Conservation (phyloP, 2,113 vertebrate species). For the Hippocampus mohnikei region DNA sequence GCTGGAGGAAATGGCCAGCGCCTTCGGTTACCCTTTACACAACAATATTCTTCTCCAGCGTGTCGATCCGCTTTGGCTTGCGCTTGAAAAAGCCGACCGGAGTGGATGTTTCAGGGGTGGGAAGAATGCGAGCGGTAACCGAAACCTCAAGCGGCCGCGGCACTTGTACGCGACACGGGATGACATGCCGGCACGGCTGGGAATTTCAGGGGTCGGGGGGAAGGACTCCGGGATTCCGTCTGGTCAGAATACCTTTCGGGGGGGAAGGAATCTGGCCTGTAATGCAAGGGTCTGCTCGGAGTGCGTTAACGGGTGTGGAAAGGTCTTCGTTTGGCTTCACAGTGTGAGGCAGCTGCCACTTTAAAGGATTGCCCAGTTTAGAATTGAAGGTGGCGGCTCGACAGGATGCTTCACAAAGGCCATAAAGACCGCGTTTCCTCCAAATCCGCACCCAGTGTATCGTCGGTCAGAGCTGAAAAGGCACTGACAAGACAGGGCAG, state of each 20-base stretch:
- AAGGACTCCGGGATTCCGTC: constrained; percentile 55
- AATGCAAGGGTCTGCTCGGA: constrained; percentile 36
- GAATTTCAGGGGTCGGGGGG: constrained; percentile 57
- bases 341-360: constrained; percentile 53
- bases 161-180: constrained; percentile 27
- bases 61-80: constrained; percentile 27
- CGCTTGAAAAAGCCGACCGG: constrained; percentile 22
- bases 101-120: constrained; percentile 23
- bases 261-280: constrained; percentile 40
- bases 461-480: background rate
- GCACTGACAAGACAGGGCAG: constrained; percentile 7
- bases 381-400: constrained; percentile 43
- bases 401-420: constrained; percentile 41
- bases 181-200: constrained; percentile 48
- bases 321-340: constrained; percentile 38
- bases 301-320: constrained; percentile 43
- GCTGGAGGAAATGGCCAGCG: constrained; percentile 65
- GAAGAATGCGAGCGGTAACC: constrained; percentile 48
- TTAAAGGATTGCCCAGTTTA: constrained; percentile 50
- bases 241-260: constrained; percentile 34
- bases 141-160: constrained; percentile 34
- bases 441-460: background rate
- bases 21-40: constrained; percentile 41
- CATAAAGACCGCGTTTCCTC: constrained; percentile 14
- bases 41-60: constrained; percentile 21